Evolutionary conservation across 2,113 vertebrate genomes (phyloP), one percentile per base, ranked within the genome.

Genomic region (Columba livia): DNA sequence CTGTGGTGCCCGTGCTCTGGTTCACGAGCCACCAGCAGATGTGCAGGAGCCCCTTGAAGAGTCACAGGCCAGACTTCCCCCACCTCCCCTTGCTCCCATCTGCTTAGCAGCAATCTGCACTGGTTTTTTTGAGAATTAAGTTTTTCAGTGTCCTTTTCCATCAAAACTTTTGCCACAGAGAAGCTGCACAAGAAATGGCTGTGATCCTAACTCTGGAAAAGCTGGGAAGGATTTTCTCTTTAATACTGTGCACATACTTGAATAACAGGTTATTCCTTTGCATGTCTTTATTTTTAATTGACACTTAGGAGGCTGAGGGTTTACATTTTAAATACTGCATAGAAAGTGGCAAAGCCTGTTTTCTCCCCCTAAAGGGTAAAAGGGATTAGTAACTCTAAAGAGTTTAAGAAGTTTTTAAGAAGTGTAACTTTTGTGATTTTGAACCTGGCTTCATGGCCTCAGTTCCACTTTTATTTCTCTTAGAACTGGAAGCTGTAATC

Each of bases 401-500:
- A 88, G 31, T 54, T 92, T n/a, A n/a, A n/a, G n/a, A n/a, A n/a
- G n/a, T n/a, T 94, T 94, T 81, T 64, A 66, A 74, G 40, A 71
- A 70, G 65, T 31, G 12, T 77, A 71, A 90, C 79, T 40, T 94
- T 96, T 71, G 82, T 89, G 89, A 90, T 94, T 91, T 95, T 93
- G 42, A 72, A 66, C 80, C 15, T 11, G 24, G 28, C 80, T 92
- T 60, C 38, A 26, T 44, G 72, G 42, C 50, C 74, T 91, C 60
- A 15, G 87, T 80, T 95, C 71, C 62, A 78, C 90, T 94, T 56
- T 40, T 87, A 80, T 94, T 97, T 97, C 94, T 85, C 90, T 81
- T 83, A 77, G 78, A 94, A 78, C 90, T 97, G 95, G 94, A 97
- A 97, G 65, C 94, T 90, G 85, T 96, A 97, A 95, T 88, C 90